A percentile compares a stretch with the other conserved stretches of the same genome.
Evolutionary conservation across 2,113 vertebrate genomes (phyloP).

Genomic region (Heteronetta atricapilla): DNA sequence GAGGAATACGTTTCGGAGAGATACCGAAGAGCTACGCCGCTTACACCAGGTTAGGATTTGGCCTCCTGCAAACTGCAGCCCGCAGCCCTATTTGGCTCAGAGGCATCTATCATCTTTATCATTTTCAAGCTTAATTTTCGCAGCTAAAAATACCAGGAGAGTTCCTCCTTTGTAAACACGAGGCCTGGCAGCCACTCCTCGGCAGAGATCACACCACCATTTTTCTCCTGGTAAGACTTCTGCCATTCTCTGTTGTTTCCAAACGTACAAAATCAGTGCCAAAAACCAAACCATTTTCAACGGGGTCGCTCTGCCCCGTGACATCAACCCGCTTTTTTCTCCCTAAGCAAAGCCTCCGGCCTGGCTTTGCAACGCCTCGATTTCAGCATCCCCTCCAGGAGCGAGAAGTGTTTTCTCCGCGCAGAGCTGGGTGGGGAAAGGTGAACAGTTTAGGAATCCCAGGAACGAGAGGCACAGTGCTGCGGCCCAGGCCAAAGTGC

Average conservation of each 20-base stretch:
- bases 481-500: not conserved
- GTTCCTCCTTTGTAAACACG: not conserved
- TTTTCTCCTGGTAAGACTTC: not conserved
- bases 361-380: not conserved
- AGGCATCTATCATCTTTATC: not conserved
- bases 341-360: not conserved
- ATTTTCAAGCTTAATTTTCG: not conserved
- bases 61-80: not conserved
- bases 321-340: not conserved
- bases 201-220: not conserved
- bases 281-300: not conserved
- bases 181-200: not conserved
- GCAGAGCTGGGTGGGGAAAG: constrained; percentile 13
- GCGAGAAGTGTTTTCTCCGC: not conserved
- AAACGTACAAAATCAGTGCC: not conserved
- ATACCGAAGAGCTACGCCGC: not conserved
- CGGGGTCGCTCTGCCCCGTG: not conserved
- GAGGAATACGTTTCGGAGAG: not conserved
- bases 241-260: not conserved
- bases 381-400: not conserved
- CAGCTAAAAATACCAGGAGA: not conserved
- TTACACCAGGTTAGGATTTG: not conserved
- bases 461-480: not conserved
- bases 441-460: constrained; percentile 32
- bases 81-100: not conserved